phyloP scores from a whole-genome alignment of 2,888 invertebrate genomes.

The Phania funesta region DNA sequence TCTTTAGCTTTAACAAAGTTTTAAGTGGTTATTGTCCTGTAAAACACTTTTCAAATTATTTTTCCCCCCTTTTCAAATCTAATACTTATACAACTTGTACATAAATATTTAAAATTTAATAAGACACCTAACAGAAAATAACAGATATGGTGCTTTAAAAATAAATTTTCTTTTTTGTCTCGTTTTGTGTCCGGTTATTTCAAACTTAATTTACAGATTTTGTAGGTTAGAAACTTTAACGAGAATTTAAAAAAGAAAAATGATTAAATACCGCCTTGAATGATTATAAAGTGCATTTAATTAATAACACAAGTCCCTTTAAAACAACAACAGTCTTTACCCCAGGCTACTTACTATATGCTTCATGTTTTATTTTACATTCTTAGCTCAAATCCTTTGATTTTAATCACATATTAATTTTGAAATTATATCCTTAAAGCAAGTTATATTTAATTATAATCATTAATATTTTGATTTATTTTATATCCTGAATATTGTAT shows the following conservation, averaged over 20 bases:
- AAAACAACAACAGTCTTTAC: too few species aligned
- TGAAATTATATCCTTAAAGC: too few species aligned
- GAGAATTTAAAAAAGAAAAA: too few species aligned
- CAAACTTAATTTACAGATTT: background rate
- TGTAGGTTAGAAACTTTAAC: background rate
- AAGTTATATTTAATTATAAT: too few species aligned
- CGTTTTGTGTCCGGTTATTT: background rate
- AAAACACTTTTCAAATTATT: conserved; percentile 60
- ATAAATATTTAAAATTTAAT: conserved; percentile 58
- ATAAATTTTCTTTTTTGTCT: background rate
- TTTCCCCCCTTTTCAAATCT: conserved; percentile 13
- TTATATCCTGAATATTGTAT: background rate
- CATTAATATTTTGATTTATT: background rate
- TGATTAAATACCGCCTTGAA: too few species aligned
- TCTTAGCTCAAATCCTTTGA: too few species aligned
- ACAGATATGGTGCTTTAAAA: background rate
- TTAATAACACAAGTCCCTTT: too few species aligned
- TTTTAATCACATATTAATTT: too few species aligned
- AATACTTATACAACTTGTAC: conserved; percentile 1
- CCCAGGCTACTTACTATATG: too few species aligned
- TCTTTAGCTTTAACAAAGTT: conserved; percentile 51
- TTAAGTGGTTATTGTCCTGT: conserved; percentile 66
- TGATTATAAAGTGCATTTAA: too few species aligned
- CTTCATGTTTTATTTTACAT: too few species aligned
- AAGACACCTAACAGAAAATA: conserved; percentile 9